Percentiles rank a stretch among this genome's conserved stretches.
phyloP scores from a whole-genome alignment of 2,888 invertebrate species.

The Xiphydria camelus region DNA sequence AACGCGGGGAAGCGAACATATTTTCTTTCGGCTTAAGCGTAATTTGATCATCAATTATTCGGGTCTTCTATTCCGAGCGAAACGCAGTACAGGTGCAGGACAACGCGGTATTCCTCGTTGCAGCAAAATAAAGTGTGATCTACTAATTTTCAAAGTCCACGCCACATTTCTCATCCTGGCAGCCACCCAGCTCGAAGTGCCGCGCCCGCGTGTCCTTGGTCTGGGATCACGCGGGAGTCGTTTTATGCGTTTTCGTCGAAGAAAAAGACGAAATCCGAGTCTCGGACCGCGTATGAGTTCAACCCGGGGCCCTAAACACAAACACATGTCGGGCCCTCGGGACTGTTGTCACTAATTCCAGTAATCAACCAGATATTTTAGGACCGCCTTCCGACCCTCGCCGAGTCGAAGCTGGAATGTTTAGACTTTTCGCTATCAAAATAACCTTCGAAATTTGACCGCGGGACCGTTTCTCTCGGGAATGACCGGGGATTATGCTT shows the following conservation, averaged over 20 bases:
- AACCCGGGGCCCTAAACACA: slow-evolving; percentile 25
- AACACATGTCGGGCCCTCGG: slow-evolving; percentile 29
- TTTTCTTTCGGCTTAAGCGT: too few relatives aligned
- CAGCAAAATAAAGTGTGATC: neutral
- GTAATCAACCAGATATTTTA: slow-evolving; percentile 41
- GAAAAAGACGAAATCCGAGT: slow-evolving; percentile 33
- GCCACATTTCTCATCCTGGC: neutral
- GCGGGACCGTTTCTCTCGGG: too few relatives aligned
- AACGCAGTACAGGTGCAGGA: too few relatives aligned
- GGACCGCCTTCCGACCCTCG: slow-evolving; percentile 6
- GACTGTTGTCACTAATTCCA: slow-evolving; percentile 41
- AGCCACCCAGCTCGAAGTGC: slow-evolving; percentile 2
- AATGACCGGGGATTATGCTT: too few relatives aligned
- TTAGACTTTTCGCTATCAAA: slow-evolving; percentile 23
- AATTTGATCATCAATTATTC: too few relatives aligned
- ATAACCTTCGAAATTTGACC: slow-evolving; percentile 23
- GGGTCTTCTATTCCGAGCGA: too few relatives aligned
- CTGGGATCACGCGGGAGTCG: neutral
- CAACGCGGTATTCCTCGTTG: too few relatives aligned
- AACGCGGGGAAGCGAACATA: too few relatives aligned
- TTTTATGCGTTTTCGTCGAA: slow-evolving; percentile 40
- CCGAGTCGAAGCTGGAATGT: slow-evolving; percentile 7
- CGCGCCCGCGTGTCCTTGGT: slow-evolving; percentile 5
- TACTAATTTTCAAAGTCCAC: slow-evolving; percentile 2
- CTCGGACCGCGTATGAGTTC: slow-evolving; percentile 11